phyloP scores from a whole-genome alignment of 2,797 vertebrate species.

The Falco berigora region DNA sequence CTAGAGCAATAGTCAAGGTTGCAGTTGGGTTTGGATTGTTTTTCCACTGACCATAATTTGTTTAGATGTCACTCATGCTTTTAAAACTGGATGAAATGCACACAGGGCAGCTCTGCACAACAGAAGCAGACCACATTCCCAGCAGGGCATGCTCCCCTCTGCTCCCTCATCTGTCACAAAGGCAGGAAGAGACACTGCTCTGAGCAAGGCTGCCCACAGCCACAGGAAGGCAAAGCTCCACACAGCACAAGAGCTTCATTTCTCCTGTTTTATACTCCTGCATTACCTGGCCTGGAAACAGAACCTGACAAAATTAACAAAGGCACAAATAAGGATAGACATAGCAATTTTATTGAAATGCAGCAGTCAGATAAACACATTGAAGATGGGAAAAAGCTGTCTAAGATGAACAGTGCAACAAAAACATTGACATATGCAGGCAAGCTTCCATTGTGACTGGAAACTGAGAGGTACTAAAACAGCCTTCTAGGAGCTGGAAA shows the following conservation, averaged over 20 bases:
- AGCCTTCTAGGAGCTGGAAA: not conserved
- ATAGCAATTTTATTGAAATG: not conserved
- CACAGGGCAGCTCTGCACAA: not conserved
- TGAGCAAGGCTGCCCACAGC: not conserved
- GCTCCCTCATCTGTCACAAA: not conserved
- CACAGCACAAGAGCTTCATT: not conserved
- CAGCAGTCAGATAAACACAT: not conserved
- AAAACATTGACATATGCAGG: not conserved
- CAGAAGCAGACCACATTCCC: not conserved
- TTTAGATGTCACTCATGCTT: not conserved
- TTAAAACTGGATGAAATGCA: not conserved
- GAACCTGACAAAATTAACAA: not conserved
- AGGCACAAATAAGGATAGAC: not conserved
- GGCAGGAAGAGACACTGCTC: rapidly evolving
- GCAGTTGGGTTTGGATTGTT: not conserved
- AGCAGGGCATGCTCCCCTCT: not conserved
- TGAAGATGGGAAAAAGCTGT: not conserved
- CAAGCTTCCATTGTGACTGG: not conserved
- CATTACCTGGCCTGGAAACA: not conserved
- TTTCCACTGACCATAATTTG: not conserved
- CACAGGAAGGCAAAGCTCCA: not conserved
- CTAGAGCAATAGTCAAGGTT: not conserved
- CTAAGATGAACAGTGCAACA: not conserved
- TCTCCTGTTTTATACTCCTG: not conserved
- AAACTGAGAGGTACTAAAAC: not conserved